Conservation (phyloP, 2,797 vertebrate species). For the Sebastes reedi region DNA sequence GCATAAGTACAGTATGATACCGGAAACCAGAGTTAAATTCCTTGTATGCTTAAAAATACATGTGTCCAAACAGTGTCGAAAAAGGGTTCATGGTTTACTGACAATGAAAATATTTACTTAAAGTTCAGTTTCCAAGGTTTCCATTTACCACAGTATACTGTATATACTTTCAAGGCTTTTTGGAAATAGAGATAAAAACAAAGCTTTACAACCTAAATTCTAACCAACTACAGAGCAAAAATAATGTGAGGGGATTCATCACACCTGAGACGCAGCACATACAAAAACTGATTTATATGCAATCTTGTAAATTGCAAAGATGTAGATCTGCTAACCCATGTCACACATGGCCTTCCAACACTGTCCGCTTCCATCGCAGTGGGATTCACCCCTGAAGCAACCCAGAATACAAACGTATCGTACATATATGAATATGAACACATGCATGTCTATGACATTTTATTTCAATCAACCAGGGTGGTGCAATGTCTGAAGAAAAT, state of each 20-base stretch:
- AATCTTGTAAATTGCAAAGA: not conserved
- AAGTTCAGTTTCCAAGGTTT: conserved; percentile 11
- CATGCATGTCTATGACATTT: too few relatives aligned
- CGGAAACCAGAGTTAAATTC: not conserved
- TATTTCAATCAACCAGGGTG: not conserved
- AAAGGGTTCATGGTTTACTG: not conserved
- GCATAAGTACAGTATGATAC: not conserved
- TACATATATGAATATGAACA: not conserved
- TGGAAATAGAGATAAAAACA: not conserved
- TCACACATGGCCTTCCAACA: not conserved
- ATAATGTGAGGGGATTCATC: not conserved
- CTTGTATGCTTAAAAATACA: not conserved
- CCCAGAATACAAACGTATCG: not conserved
- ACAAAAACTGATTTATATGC: not conserved
- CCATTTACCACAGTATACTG: not conserved
- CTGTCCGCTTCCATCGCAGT: not conserved
- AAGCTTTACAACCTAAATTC: not conserved
- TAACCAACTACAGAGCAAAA: not conserved
- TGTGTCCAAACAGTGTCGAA: not conserved
- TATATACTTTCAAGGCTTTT: not conserved
- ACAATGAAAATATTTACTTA: not conserved
- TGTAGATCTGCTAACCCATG: not conserved
- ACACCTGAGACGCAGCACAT: too few relatives aligned
- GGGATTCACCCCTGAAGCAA: not conserved
- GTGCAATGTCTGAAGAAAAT: not conserved